Evolutionary conservation across 2,888 invertebrate species (phyloP).

Genomic region (Rhorus exstirpatorius): DNA sequence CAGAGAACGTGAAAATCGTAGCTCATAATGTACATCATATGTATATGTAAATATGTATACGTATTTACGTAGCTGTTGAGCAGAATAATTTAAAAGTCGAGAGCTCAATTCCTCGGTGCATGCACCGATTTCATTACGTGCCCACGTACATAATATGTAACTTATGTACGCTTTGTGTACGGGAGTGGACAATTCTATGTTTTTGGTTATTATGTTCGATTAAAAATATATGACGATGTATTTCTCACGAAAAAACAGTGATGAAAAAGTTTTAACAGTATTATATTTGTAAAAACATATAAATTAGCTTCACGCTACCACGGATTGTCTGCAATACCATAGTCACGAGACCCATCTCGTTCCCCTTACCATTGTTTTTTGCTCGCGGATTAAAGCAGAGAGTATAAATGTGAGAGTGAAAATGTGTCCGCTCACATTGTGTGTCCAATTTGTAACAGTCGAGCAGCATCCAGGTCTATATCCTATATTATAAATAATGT

Average conservation of each 20-base stretch:
- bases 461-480: background rate
- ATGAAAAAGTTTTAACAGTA: background rate
- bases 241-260: background rate
- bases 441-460: constrained; percentile 13
- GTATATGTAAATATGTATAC: background rate
- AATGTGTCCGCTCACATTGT: constrained; percentile 9
- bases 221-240: background rate
- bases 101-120: constrained; percentile 5
- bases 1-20: constrained; percentile 33
- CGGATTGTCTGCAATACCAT: constrained; percentile 23
- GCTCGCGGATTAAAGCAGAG: constrained; percentile 44
- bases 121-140: background rate
- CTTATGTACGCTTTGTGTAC: background rate
- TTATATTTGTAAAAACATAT: background rate
- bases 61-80: background rate
- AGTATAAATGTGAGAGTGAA: too few relatives aligned
- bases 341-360: background rate
- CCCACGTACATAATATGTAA: background rate
- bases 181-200: background rate
- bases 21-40: background rate
- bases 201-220: background rate
- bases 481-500: constrained; percentile 13
- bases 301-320: background rate
- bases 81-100: constrained; percentile 17
- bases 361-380: constrained; percentile 32